Evolutionary conservation across 2,888 invertebrate species (phyloP), one percentile per base, ranked within the genome.

Genomic region (Phorcus lineatus): DNA sequence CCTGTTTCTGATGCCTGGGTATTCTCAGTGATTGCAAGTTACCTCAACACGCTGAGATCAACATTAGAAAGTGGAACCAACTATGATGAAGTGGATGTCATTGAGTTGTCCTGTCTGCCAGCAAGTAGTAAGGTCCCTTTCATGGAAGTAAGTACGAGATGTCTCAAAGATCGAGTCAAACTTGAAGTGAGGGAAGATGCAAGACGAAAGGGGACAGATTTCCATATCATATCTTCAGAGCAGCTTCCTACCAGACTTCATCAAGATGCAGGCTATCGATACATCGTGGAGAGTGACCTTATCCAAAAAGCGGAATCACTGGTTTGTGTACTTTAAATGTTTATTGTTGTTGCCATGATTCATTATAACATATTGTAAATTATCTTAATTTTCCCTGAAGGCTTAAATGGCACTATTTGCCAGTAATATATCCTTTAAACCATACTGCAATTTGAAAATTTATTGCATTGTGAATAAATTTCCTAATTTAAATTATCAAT

Each of bases 21-120:
- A 9, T 11, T 57, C 19, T 52, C 40, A 74, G n/a, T 57, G 22
- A 31, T 79, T 57, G n/a, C 70, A 31, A 70, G 70, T 70, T 36
- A 70, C 40, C 57, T 79, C 57, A 31, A 79, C 55, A 79, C 79
- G 31, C 19, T 70, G 11, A 70, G 31, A 19, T 40, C 70, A n/a
- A 36, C 36, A 17, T 57, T 28, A 36, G 53, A 40, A 74, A 74
- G 9, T 74, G 79, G 40, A 52, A 54, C 36, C 74, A 40, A 3
- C 19, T 40, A 17, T 55, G 55, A 79, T 40, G n/a, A 36, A 22
- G 28, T 55, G 3, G 53, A 76, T n/a, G 70, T 36, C 16, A 19
- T 70, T n/a, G 70, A 70, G n/a, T 28, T 70, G 19, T 70, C 40
- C 28, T 70, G 70, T 36, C 70, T 70, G 17, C 70, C 70, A 19